A percentile compares a stretch with the other conserved stretches of the same genome.
phyloP scores from a whole-genome alignment of 2,888 invertebrate species.

The Lagria hirta region DNA sequence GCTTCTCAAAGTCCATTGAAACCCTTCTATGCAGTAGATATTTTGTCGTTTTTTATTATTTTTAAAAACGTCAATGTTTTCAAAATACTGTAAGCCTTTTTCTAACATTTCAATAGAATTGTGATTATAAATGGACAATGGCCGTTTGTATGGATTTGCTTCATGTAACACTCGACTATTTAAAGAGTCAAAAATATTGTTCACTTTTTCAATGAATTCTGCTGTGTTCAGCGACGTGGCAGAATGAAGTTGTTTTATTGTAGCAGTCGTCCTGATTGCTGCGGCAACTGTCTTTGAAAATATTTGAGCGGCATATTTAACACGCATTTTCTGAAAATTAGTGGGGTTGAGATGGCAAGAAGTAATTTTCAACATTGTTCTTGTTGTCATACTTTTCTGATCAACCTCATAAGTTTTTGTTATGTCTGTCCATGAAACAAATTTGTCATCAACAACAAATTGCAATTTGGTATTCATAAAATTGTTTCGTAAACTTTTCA shows the following conservation, averaged over 20 bases:
- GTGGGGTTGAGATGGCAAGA: background rate
- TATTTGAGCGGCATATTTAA: slow-evolving; percentile 24
- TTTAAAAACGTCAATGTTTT: slow-evolving; percentile 7
- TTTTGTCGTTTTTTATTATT: slow-evolving; percentile 9
- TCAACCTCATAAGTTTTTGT: slow-evolving; percentile 7
- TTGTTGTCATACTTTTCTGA: slow-evolving; percentile 2
- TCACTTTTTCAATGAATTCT: slow-evolving; percentile 25
- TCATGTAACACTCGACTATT: slow-evolving; percentile 22
- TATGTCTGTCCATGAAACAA: slow-evolving; percentile 5
- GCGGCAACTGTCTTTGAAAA: slow-evolving; percentile 25
- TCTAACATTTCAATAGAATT: slow-evolving; percentile 1
- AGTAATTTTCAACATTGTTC: slow-evolving; percentile 8
- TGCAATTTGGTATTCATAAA: slow-evolving; percentile 14
- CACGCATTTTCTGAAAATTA: too few relatives aligned
- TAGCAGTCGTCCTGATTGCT: slow-evolving; percentile 19
- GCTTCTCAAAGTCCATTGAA: slow-evolving; percentile 1
- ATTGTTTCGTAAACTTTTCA: slow-evolving; percentile 15
- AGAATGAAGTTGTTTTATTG: slow-evolving; percentile 16
- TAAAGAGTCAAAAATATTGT: slow-evolving; percentile 27
- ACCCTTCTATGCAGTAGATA: slow-evolving; percentile 8
- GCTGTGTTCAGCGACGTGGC: slow-evolving; percentile 21
- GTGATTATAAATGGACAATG: slow-evolving; percentile 18
- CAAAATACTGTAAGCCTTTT: slow-evolving; percentile 9
- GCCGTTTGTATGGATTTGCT: slow-evolving; percentile 16
- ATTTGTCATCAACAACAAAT: slow-evolving; percentile 8